Conservation (phyloP, 2,797 vertebrate genomes). For the Chrosomus eos region DNA sequence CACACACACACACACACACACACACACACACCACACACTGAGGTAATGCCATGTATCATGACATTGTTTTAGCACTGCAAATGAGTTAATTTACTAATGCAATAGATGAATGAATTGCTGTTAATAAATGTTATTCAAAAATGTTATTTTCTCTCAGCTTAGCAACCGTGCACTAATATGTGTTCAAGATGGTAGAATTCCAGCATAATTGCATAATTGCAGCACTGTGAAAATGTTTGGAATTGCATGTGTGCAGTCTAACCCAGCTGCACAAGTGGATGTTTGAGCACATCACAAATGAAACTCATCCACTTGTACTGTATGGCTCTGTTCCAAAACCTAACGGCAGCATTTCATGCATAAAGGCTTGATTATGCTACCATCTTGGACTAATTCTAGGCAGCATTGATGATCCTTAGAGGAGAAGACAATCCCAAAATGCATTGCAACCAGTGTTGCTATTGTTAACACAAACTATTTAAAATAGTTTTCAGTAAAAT, state of each 20-base stretch:
- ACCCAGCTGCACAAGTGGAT: not conserved
- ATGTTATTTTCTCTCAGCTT: slow-evolving; percentile 30
- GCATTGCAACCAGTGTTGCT: not conserved
- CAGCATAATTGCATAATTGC: slow-evolving; percentile 33
- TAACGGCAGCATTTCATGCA: not conserved
- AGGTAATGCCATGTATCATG: not conserved
- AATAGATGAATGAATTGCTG: slow-evolving; percentile 11
- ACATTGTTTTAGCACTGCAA: slow-evolving; percentile 1
- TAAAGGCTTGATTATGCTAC: not conserved
- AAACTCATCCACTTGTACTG: not conserved
- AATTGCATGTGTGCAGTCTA: slow-evolving; percentile 16
- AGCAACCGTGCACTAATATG: slow-evolving; percentile 27
- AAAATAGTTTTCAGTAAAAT: not conserved
- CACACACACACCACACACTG: no score
- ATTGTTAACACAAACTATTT: not conserved
- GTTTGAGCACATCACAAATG: not conserved
- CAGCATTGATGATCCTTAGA: not conserved
- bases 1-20: no score
- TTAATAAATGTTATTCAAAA: slow-evolving; percentile 36
- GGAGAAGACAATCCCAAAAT: not conserved
- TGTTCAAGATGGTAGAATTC: slow-evolving; percentile 31
- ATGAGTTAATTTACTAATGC: slow-evolving; percentile 14
- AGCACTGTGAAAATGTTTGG: slow-evolving; percentile 11
- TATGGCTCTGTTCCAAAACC: not conserved
- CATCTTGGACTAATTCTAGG: not conserved